These are phyloP conservation scores for Muscina levida DNA, from an alignment of 2,888 invertebrate species.

Conservation along the genomic window DNA sequence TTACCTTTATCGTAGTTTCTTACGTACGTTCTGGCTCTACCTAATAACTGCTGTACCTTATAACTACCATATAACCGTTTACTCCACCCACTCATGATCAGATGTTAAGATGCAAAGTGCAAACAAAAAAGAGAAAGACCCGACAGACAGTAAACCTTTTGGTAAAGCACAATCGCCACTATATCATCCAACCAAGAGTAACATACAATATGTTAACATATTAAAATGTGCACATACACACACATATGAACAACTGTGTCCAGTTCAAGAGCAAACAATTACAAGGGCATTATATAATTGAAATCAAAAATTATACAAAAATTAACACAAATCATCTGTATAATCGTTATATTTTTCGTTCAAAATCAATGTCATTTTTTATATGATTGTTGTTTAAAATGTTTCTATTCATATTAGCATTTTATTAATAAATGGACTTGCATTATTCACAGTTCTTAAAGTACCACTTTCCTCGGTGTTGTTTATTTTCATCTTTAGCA, in stretches of 20 bases:
- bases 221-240: neutral
- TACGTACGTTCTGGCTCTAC: neutral
- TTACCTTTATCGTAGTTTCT: slow-evolving; percentile 4
- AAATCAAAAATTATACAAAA: no score
- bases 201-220: neutral
- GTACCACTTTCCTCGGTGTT: no score
- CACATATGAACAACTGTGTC: neutral
- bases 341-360: no score
- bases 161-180: neutral
- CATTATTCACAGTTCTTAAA: no score
- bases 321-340: no score
- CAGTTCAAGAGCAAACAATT: neutral
- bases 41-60: neutral
- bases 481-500: no score
- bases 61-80: no score
- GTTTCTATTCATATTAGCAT: no score
- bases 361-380: no score
- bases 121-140: slow-evolving; percentile 24
- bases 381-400: no score
- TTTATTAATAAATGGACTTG: no score
- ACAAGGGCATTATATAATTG: no score
- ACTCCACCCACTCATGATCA: slow-evolving; percentile 26
- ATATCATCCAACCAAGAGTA: neutral
- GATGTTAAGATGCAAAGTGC: slow-evolving; percentile 30
- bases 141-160: slow-evolving; percentile 5